A percentile compares a stretch with the other conserved stretches of the same genome.
Conservation (phyloP, 2,888 invertebrate genomes). For the Lutraria lutraria region DNA sequence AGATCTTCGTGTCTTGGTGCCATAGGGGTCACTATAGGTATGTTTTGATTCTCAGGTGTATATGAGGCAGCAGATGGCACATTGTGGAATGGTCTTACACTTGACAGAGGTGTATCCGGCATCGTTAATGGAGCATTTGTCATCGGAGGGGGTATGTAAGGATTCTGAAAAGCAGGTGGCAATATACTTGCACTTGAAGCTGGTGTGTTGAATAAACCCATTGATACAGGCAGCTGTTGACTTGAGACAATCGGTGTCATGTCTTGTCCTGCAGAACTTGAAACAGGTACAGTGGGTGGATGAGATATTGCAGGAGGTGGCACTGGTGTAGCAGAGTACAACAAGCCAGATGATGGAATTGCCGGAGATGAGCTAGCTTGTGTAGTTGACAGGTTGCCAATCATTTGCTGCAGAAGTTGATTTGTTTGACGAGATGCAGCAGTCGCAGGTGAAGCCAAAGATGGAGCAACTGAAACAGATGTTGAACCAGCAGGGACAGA, state of each 20-base stretch:
- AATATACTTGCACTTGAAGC: neutral
- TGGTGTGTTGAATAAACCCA: conserved; percentile 27
- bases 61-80: conserved; percentile 59
- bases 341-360: conserved; percentile 19
- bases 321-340: conserved; percentile 38
- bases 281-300: conserved; percentile 53
- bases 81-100: conserved; percentile 39
- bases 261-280: conserved; percentile 50
- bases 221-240: conserved; percentile 26
- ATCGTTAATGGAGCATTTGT: neutral
- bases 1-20: conserved; percentile 46
- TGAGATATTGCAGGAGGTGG: conserved; percentile 47
- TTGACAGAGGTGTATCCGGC: conserved; percentile 31
- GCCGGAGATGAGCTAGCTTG: conserved; percentile 16
- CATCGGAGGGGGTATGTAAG: conserved; percentile 17
- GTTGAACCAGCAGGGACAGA: conserved; percentile 18
- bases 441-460: conserved; percentile 27
- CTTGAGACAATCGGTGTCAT: conserved; percentile 33
- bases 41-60: conserved; percentile 68
- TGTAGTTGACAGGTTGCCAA: conserved; percentile 21
- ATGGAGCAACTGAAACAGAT: conserved; percentile 27
- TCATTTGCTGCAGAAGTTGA: neutral
- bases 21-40: conserved; percentile 58
- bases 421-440: conserved; percentile 18
- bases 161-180: conserved; percentile 8